Evolutionary conservation across 2,113 vertebrate genomes (phyloP).

Genomic region (Aegithalos caudatus): DNA sequence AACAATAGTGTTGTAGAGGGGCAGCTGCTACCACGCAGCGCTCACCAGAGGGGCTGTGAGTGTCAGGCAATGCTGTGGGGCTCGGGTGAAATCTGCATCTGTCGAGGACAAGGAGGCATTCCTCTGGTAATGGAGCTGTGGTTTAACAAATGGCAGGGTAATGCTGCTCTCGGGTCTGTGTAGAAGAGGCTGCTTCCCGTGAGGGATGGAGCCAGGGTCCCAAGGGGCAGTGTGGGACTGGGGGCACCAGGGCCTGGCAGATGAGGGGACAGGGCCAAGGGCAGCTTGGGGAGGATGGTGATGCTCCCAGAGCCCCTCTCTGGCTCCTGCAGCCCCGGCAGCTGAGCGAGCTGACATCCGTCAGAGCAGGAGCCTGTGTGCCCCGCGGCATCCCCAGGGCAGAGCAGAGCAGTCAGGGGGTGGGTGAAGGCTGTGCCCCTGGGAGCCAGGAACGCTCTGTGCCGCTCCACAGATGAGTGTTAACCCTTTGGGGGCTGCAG

Average conservation of each 20-base stretch:
- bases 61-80: rapidly evolving
- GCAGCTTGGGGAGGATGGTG: not conserved
- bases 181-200: not conserved
- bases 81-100: rapidly evolving
- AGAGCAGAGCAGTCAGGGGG: not conserved
- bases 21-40: rapidly evolving
- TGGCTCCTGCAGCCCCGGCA: not conserved
- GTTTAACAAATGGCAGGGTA: not conserved
- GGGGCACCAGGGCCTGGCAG: not conserved
- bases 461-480: rapidly evolving
- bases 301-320: not conserved
- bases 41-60: not conserved
- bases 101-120: rapidly evolving
- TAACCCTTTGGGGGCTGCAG: not conserved
- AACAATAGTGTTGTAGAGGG: rapidly evolving
- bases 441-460: not conserved
- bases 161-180: rapidly evolving
- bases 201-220: not conserved
- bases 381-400: not conserved
- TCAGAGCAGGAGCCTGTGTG: not conserved
- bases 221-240: rapidly evolving
- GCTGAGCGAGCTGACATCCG: not conserved
- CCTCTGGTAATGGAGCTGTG: rapidly evolving
- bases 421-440: not conserved
- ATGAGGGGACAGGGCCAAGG: not conserved